These are phyloP conservation scores for Gambelia wislizenii DNA, from an alignment of 2,797 vertebrate genomes.

Conservation along the genomic window DNA sequence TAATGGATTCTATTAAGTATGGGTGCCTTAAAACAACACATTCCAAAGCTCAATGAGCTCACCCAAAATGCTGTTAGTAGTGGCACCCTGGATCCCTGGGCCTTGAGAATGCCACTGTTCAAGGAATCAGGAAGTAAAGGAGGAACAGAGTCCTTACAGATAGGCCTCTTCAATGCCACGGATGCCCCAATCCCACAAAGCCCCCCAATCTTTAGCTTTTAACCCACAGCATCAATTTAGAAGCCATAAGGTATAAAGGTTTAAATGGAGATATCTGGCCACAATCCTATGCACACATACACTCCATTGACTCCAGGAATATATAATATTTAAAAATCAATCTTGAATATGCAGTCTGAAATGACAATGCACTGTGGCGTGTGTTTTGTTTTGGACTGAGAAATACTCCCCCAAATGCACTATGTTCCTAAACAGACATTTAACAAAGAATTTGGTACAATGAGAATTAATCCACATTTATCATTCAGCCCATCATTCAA, in stretches of 20 bases:
- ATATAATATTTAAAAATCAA: background rate
- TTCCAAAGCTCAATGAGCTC: background rate
- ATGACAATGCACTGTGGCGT: background rate
- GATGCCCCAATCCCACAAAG: background rate
- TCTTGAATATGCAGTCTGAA: background rate
- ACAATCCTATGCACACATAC: background rate
- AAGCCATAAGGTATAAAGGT: background rate
- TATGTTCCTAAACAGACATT: slow-evolving; percentile 23
- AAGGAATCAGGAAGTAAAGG: background rate
- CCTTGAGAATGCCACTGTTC: background rate
- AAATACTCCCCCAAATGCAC: background rate
- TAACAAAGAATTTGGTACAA: background rate
- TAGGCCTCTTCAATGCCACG: background rate
- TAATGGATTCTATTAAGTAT: background rate
- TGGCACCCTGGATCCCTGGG: background rate
- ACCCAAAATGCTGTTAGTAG: background rate
- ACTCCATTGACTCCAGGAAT: background rate
- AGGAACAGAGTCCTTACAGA: background rate
- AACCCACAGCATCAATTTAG: background rate
- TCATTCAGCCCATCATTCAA: background rate
- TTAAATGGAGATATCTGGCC: background rate
- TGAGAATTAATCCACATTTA: slow-evolving; percentile 6
- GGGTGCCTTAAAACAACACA: background rate
- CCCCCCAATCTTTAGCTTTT: background rate
- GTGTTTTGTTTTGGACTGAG: background rate